Evolutionary conservation across 2,113 vertebrate genomes (phyloP).

Genomic region (Phasianus colchicus): DNA sequence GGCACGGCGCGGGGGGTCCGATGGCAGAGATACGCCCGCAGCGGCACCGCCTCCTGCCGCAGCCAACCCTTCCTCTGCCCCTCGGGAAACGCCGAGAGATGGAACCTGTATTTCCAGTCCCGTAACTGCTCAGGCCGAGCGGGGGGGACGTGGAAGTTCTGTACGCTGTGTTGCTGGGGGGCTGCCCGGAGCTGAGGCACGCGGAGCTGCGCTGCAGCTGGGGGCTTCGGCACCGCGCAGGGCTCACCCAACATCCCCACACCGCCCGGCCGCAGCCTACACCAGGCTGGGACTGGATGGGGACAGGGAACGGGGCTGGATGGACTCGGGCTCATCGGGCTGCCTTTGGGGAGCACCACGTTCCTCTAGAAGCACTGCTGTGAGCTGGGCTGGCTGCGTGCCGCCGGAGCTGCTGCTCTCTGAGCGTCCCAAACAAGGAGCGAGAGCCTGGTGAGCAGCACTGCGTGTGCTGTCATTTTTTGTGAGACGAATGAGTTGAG

Average conservation of each 20-base stretch:
- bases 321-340: neutral
- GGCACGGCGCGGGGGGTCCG: neutral
- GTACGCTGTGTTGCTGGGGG: neutral
- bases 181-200: neutral
- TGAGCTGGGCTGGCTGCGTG: neutral
- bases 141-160: neutral
- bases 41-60: neutral
- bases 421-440: neutral
- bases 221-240: neutral
- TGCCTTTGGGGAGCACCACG: neutral
- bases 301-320: neutral
- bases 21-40: neutral
- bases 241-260: neutral
- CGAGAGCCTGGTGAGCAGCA: neutral
- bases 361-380: neutral
- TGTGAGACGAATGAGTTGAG: fast-evolving
- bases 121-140: neutral
- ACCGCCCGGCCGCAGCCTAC: neutral
- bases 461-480: fast-evolving
- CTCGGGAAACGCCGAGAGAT: neutral
- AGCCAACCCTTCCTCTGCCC: neutral
- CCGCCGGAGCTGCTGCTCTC: neutral
- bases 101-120: constrained; percentile 73
- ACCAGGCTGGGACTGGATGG: neutral
- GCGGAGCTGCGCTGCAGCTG: fast-evolving